These are phyloP conservation scores for Lepisosteus osseus DNA, from an alignment of 2,113 vertebrate genomes.

Conservation along the genomic window DNA sequence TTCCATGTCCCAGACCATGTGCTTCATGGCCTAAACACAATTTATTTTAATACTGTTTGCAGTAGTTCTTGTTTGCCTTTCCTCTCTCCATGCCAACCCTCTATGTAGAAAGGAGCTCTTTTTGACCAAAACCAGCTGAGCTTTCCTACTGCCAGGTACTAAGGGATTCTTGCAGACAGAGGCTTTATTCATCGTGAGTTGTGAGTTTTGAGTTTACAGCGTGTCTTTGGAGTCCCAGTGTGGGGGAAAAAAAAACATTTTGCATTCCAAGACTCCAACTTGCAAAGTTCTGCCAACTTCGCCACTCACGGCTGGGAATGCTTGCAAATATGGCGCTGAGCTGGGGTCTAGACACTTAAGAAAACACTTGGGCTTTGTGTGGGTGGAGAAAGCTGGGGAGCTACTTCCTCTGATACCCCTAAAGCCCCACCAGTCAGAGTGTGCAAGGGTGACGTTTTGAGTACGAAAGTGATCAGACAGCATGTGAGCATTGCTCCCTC, in stretches of 20 bases:
- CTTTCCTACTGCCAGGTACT: conserved; percentile 40
- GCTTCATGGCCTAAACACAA: too few relatives aligned
- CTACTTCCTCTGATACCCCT: neutral
- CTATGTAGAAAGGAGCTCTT: too few relatives aligned
- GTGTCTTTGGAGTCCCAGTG: conserved; percentile 35
- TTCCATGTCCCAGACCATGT: neutral
- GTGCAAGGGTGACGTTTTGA: neutral
- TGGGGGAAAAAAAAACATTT: conserved; percentile 27
- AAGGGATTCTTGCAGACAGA: conserved; percentile 42
- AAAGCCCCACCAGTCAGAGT: neutral
- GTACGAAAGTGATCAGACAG: too few relatives aligned
- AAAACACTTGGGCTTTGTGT: conserved; percentile 4
- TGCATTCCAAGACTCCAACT: conserved; percentile 44
- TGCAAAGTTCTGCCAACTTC: conserved; percentile 14
- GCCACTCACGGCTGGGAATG: conserved; percentile 16
- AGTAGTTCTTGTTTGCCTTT: neutral
- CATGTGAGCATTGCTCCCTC: neutral
- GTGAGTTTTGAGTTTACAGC: conserved; percentile 24
- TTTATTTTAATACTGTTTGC: too few relatives aligned
- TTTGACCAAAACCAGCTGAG: too few relatives aligned
- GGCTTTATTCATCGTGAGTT: conserved; percentile 41
- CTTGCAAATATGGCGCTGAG: neutral
- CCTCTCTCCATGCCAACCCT: neutral
- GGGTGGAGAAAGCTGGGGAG: neutral
- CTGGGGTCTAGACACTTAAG: neutral